phyloP scores from a whole-genome alignment of 2,113 vertebrate genomes.

The Sterna hirundo region DNA sequence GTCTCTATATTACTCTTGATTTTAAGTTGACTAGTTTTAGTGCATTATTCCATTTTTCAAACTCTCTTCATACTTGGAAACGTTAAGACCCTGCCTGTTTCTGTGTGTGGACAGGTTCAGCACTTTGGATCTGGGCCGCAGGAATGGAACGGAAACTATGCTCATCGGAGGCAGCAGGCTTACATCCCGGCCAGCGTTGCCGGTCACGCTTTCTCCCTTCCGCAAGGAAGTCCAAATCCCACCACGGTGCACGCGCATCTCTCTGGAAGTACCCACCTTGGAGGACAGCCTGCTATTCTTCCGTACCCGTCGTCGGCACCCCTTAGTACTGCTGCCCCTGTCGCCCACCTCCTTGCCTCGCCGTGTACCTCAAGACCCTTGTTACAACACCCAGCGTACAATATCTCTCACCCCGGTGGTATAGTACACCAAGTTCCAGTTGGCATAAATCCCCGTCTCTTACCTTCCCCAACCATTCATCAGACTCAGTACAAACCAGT shows the following conservation, averaged over 20 bases:
- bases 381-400: constrained; percentile 86
- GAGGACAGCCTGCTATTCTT: constrained; percentile 87
- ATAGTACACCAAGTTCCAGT: constrained; percentile 93
- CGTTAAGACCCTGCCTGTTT: neutral
- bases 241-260: constrained; percentile 82
- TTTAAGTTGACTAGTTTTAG: constrained; percentile 56
- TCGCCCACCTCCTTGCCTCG: constrained; percentile 93
- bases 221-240: constrained; percentile 91
- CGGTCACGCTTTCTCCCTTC: constrained; percentile 87
- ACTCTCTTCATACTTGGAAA: neutral
- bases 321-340: constrained; percentile 84
- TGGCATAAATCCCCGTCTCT: constrained; percentile 91
- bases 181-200: constrained; percentile 87
- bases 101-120: constrained; percentile 81
- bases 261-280: constrained; percentile 72
- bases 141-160: constrained; percentile 95
- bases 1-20: neutral
- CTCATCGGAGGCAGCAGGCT: constrained; percentile 88
- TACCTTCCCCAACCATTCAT: constrained; percentile 92
- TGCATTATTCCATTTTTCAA: constrained; percentile 43
- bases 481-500: constrained; percentile 95
- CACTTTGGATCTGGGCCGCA: constrained; percentile 88
- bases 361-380: constrained; percentile 89
- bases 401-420: constrained; percentile 84
- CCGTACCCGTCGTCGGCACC: constrained; percentile 86